Percentiles rank a stretch among this genome's conserved stretches.
Evolutionary conservation across 2,888 invertebrate species (phyloP).

Genomic region (Phortica magna): DNA sequence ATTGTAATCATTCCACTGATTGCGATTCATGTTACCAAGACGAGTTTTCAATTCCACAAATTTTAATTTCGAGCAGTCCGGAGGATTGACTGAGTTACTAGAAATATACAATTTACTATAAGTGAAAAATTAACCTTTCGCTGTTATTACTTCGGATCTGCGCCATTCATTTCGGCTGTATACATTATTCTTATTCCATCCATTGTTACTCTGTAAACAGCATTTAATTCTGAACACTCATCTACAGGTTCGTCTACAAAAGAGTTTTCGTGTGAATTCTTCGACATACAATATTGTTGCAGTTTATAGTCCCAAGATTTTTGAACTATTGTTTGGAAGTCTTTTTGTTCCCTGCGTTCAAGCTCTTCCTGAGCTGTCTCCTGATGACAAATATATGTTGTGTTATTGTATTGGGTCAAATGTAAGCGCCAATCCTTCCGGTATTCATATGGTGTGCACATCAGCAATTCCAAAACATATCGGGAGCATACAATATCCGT

Average conservation of each 20-base stretch:
- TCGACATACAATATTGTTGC: background rate
- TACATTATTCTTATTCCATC: slow-evolving; percentile 19
- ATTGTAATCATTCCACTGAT: background rate
- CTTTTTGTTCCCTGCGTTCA: background rate
- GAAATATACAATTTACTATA: background rate
- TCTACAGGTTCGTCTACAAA: background rate
- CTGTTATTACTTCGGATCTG: background rate
- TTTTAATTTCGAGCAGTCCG: background rate
- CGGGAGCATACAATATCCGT: background rate
- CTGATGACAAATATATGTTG: slow-evolving; percentile 19
- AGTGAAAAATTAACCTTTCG: background rate
- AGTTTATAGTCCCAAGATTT: slow-evolving; percentile 12
- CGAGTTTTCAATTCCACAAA: slow-evolving; percentile 23
- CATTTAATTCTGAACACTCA: background rate
- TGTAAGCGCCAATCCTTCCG: slow-evolving; percentile 12
- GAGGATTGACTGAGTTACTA: background rate
- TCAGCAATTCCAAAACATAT: slow-evolving; percentile 5
- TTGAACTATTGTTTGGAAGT: background rate
- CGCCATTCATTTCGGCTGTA: slow-evolving; percentile 14
- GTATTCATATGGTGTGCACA: slow-evolving; percentile 16
- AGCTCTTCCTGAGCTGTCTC: background rate
- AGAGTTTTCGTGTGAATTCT: background rate
- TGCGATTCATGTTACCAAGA: background rate
- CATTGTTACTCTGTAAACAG: background rate
- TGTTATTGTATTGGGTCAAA: slow-evolving; percentile 5